phyloP scores from a whole-genome alignment of 2,113 vertebrate species.

The Chaetodon auriga region DNA sequence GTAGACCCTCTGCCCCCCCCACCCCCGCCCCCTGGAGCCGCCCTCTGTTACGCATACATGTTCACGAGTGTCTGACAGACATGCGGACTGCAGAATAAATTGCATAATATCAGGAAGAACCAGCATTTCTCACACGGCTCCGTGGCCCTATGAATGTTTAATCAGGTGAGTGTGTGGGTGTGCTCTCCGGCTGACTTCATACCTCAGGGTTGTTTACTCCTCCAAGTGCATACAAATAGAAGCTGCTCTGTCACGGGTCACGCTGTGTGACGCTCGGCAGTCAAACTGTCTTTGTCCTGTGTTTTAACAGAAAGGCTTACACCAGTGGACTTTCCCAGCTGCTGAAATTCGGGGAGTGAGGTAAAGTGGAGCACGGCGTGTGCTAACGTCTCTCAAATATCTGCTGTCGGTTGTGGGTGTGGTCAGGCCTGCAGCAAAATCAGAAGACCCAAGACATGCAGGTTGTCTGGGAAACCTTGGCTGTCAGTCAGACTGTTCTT shows the following conservation, averaged over 20 bases:
- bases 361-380: slow-evolving; percentile 74
- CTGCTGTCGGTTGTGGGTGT: slow-evolving; percentile 44
- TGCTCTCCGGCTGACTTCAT: not conserved
- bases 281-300: not conserved
- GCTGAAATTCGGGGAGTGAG: slow-evolving; percentile 90
- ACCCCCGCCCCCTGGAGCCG: not conserved
- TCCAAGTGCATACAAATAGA: not conserved
- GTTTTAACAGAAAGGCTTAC: slow-evolving; percentile 84
- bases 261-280: not conserved
- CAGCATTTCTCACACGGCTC: not conserved
- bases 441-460: slow-evolving; percentile 11
- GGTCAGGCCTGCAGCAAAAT: slow-evolving; percentile 25
- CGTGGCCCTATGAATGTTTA: slow-evolving; percentile 17
- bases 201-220: not conserved
- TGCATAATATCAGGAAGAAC: not conserved
- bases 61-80: not conserved
- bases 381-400: slow-evolving; percentile 48
- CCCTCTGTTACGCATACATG: not conserved
- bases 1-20: not conserved
- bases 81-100: not conserved
- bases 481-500: slow-evolving; percentile 19
- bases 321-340: slow-evolving; percentile 89
- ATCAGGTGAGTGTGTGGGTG: not conserved
- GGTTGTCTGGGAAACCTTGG: slow-evolving; percentile 47
- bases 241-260: not conserved